These are phyloP conservation scores for Scrobipalpa costella DNA, from an alignment of 2,888 invertebrate genomes.

Conservation along the genomic window DNA sequence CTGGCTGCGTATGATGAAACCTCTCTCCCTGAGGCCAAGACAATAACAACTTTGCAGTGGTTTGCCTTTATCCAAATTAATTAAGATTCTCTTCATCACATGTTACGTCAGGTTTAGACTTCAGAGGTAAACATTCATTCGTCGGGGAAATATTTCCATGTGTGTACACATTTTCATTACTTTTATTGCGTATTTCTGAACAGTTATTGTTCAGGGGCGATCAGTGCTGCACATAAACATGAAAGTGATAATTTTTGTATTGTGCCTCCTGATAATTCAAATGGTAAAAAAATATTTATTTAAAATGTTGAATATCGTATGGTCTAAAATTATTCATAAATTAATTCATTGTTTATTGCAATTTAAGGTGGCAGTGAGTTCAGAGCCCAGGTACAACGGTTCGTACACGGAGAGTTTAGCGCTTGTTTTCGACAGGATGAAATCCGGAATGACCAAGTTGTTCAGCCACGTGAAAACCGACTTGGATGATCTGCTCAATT, in stretches of 20 bases:
- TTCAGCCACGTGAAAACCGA: conserved; percentile 40
- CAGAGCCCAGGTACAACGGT: conserved; percentile 6
- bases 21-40: conserved; percentile 1
- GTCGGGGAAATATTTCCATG: not conserved
- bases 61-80: conserved; percentile 31
- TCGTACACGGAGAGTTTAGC: conserved; percentile 9
- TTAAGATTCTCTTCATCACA: conserved; percentile 15
- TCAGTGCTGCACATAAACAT: conserved; percentile 12
- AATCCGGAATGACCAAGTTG: conserved; percentile 12
- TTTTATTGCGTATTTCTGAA: not conserved
- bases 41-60: conserved; percentile 37
- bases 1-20: not conserved
- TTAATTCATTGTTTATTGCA: not conserved
- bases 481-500: conserved; percentile 36
- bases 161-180: conserved; percentile 1
- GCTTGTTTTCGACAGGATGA: conserved; percentile 6
- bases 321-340: not conserved
- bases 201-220: conserved; percentile 21
- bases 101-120: not conserved
- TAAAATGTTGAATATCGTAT: not conserved
- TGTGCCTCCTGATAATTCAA: conserved; percentile 10
- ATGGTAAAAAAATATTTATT: conserved; percentile 2
- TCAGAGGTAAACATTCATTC: conserved; percentile 6
- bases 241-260: conserved; percentile 11
- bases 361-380: conserved; percentile 11